These are phyloP conservation scores for Caenorhabditis imperialis DNA, from an alignment of 2,888 invertebrate species.

Conservation along the genomic window DNA sequence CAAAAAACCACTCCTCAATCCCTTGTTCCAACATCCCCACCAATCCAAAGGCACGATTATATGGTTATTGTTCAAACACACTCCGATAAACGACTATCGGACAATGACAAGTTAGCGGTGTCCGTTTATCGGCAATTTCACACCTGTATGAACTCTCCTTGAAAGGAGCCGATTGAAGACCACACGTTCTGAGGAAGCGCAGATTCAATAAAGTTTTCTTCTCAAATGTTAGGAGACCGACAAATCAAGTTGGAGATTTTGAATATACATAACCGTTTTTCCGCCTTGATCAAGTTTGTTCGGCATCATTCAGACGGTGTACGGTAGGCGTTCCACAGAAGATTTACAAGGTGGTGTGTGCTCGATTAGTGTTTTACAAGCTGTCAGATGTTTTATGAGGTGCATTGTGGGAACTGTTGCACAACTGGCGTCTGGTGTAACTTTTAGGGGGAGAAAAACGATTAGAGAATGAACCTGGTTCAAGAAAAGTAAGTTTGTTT, in stretches of 20 bases:
- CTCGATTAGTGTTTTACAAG: slow-evolving; percentile 10
- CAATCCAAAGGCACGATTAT: background rate
- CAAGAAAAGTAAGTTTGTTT: too few species aligned
- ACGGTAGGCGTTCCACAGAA: slow-evolving; percentile 10
- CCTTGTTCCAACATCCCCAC: too few species aligned
- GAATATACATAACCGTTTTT: slow-evolving; percentile 42
- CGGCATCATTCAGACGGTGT: too few species aligned
- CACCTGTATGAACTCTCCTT: slow-evolving; percentile 55
- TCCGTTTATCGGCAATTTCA: slow-evolving; percentile 55
- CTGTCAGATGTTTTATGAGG: slow-evolving; percentile 22
- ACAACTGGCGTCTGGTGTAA: background rate
- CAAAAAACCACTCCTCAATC: too few species aligned
- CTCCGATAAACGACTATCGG: slow-evolving; percentile 26
- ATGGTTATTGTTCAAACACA: slow-evolving; percentile 30
- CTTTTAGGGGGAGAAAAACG: too few species aligned
- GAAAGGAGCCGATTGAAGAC: slow-evolving; percentile 35
- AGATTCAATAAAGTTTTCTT: slow-evolving; percentile 23
- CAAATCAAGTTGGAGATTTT: slow-evolving; percentile 47
- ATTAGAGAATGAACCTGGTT: too few species aligned
- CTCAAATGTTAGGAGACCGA: slow-evolving; percentile 45
- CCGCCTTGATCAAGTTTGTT: slow-evolving; percentile 47
- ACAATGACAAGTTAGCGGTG: slow-evolving; percentile 16
- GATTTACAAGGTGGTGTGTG: slow-evolving; percentile 22
- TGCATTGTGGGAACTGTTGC: slow-evolving; percentile 15
- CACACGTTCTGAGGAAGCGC: slow-evolving; percentile 7